Evolutionary conservation across 2,888 invertebrate genomes (phyloP).

Genomic region (Polydesmus complanatus): DNA sequence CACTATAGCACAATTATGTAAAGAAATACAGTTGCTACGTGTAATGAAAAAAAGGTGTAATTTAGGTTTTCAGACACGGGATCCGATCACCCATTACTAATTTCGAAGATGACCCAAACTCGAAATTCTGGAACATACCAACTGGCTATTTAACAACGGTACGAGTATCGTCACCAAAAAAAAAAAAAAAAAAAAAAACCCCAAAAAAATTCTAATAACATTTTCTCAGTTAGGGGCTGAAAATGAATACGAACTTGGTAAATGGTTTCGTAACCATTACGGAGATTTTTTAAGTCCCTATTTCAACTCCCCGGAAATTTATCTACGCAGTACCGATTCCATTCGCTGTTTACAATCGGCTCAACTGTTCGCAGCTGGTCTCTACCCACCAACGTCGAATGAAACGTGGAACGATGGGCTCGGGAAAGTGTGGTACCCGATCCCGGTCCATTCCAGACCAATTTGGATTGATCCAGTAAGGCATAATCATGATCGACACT

Average conservation of each 20-base stretch:
- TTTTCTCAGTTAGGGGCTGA: neutral
- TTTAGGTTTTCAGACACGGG: neutral
- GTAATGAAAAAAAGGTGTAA: too few species aligned
- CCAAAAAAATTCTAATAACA: too few species aligned
- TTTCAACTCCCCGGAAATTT: neutral
- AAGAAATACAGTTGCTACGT: too few species aligned
- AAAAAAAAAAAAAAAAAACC: too few species aligned
- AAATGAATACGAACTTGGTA: neutral
- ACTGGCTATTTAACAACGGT: neutral
- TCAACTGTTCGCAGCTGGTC: neutral
- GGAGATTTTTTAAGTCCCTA: neutral
- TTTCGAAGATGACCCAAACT: neutral
- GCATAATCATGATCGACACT: too few species aligned
- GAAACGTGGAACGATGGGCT: neutral
- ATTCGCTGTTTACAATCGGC: neutral
- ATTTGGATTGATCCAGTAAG: neutral
- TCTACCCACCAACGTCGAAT: neutral
- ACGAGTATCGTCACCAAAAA: neutral
- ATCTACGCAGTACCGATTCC: neutral
- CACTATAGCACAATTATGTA: too few species aligned
- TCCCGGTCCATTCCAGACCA: neutral
- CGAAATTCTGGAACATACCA: neutral
- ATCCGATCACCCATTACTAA: neutral
- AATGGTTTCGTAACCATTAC: neutral
- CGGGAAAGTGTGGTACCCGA: neutral